These are phyloP conservation scores for Heterodera schachtii DNA, from an alignment of 1,140 invertebrate genomes.

Conservation along the genomic window DNA sequence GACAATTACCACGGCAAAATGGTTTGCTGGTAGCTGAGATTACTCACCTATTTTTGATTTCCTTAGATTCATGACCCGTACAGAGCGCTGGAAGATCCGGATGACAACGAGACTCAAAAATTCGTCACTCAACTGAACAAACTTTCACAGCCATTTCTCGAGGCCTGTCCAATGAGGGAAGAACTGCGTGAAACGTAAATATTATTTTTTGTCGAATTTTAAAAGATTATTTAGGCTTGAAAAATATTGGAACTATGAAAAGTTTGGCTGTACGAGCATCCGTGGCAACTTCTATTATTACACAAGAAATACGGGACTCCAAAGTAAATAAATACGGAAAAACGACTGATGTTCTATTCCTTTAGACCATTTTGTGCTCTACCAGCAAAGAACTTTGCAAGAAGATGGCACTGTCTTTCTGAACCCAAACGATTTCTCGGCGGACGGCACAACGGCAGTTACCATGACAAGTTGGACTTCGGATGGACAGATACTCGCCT, in stretches of 20 bases:
- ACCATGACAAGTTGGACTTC: slow-evolving; percentile 81
- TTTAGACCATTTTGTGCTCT: slow-evolving; percentile 77
- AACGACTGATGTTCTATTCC: slow-evolving; percentile 51
- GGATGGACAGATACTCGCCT: slow-evolving; percentile 85
- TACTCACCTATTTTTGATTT: neutral
- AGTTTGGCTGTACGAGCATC: slow-evolving; percentile 83
- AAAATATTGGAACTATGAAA: slow-evolving; percentile 92
- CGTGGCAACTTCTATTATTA: slow-evolving; percentile 87
- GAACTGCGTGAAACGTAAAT: slow-evolving; percentile 74
- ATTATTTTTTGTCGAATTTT: too few species aligned
- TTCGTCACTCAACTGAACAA: slow-evolving; percentile 91
- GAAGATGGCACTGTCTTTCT: slow-evolving; percentile 84
- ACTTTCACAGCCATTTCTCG: slow-evolving; percentile 83
- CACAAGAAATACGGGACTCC: slow-evolving; percentile 89
- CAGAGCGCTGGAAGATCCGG: slow-evolving; percentile 93
- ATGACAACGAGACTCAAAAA: slow-evolving; percentile 83
- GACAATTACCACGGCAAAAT: slow-evolving; percentile 82
- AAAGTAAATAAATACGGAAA: slow-evolving; percentile 71
- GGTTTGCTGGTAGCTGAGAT: slow-evolving; percentile 69
- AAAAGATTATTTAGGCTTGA: slow-evolving; percentile 72
- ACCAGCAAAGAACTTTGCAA: slow-evolving; percentile 81
- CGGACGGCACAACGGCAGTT: slow-evolving; percentile 88
- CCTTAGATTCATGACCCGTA: slow-evolving; percentile 85
- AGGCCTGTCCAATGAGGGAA: slow-evolving; percentile 76
- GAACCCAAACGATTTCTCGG: slow-evolving; percentile 87